Conservation (phyloP, 2,113 vertebrate species). For the Macroglossus sobrinus region DNA sequence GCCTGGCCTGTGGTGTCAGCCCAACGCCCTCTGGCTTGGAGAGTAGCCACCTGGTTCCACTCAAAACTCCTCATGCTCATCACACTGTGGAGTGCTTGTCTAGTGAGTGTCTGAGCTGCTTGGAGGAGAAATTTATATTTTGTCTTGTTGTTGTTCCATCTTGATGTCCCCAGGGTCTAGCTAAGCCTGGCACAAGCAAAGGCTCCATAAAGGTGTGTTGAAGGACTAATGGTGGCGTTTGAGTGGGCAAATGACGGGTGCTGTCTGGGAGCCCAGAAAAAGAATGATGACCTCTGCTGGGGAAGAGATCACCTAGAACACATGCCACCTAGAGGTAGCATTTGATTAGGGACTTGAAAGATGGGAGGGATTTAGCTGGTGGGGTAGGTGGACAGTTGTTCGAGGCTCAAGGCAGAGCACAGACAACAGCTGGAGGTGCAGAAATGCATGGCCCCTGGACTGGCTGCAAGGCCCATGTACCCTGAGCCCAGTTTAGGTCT, state of each 20-base stretch:
- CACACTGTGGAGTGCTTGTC: accelerated
- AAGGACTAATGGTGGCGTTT: not conserved
- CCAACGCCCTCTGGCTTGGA: not conserved
- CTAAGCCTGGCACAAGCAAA: not conserved
- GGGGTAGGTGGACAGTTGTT: accelerated
- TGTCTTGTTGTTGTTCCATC: not conserved
- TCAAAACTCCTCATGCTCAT: not conserved
- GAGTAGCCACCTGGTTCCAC: not conserved
- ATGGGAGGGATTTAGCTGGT: not conserved
- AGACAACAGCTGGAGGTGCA: not conserved
- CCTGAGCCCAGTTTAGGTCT: not conserved
- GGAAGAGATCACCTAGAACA: not conserved
- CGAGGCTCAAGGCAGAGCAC: not conserved
- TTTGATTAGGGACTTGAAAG: not conserved
- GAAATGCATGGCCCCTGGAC: accelerated
- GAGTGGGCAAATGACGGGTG: too few relatives aligned
- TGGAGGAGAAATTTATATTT: not conserved
- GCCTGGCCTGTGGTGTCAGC: not conserved
- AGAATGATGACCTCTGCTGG: conserved; percentile 33
- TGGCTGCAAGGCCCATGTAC: accelerated
- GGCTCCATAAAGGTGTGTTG: not conserved
- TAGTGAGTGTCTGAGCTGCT: accelerated
- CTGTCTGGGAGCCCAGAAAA: not conserved
- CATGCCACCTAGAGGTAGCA: not conserved
- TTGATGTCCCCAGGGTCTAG: not conserved